A percentile compares a stretch with the other conserved stretches of the same genome.
Conservation (phyloP, 1,140 invertebrate genomes). For the Steinernema feltiae region DNA sequence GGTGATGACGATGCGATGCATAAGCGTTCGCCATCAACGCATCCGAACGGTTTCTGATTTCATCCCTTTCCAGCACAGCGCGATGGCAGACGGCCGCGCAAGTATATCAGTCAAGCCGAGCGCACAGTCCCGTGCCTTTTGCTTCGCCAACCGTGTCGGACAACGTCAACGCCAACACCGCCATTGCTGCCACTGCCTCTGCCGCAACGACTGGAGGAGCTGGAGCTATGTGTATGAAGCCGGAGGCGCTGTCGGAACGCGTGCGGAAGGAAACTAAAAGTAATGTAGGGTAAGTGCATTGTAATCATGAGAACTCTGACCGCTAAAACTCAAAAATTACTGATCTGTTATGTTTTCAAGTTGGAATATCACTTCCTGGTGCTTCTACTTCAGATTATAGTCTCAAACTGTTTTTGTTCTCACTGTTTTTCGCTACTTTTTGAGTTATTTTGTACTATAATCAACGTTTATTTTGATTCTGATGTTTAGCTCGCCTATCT, state of each 20-base stretch:
- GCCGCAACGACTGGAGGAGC: constrained; percentile 60
- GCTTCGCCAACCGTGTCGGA: constrained; percentile 65
- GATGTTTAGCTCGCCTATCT: constrained; percentile 44
- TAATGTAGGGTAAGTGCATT: constrained; percentile 14
- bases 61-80: constrained; percentile 39
- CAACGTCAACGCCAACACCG: constrained; percentile 65
- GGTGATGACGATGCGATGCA: no score
- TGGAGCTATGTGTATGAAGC: not conserved
- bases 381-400: no score
- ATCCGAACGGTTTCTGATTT: not conserved
- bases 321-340: constrained; percentile 21
- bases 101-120: constrained; percentile 52
- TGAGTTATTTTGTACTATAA: not conserved
- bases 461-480: not conserved
- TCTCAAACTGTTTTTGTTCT: no score
- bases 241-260: not conserved
- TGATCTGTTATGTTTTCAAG: no score
- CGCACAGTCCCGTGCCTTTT: constrained; percentile 44
- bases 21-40: no score
- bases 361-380: no score
- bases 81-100: constrained; percentile 53
- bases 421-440: constrained; percentile 3
- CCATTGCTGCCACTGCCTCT: constrained; percentile 73
- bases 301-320: no score
- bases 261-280: constrained; percentile 18